Evolutionary conservation across 2,113 vertebrate genomes (phyloP).

Genomic region (Epinephelus moara): DNA sequence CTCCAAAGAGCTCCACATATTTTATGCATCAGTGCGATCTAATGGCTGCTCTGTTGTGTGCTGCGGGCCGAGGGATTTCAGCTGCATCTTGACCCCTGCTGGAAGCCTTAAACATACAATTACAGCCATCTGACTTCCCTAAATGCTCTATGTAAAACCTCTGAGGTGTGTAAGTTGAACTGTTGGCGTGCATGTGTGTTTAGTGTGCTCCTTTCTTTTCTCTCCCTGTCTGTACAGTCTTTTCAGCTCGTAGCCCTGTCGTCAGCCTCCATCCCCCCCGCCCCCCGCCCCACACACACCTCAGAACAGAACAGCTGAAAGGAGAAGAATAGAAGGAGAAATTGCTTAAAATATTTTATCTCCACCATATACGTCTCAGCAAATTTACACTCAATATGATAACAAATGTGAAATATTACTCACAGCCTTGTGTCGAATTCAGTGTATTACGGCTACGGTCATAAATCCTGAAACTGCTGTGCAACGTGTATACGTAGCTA

Average conservation of each 20-base stretch:
- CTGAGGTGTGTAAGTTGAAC: conserved; percentile 45
- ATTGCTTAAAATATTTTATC: conserved; percentile 83
- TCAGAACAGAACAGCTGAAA: conserved; percentile 46
- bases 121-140: conserved; percentile 51
- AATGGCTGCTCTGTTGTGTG: conserved; percentile 61
- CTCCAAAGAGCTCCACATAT: conserved; percentile 55
- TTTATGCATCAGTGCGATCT: conserved; percentile 64
- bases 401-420: conserved; percentile 87
- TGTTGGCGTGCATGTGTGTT: conserved; percentile 20
- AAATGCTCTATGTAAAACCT: conserved; percentile 63
- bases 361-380: conserved; percentile 76
- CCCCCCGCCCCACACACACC: not conserved
- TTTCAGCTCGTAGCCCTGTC: conserved; percentile 1
- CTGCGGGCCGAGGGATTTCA: conserved; percentile 58
- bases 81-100: conserved; percentile 42
- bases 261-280: conserved; percentile 4
- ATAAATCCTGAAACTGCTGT: conserved; percentile 83
- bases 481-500: conserved; percentile 71
- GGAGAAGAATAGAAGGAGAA: conserved; percentile 68
- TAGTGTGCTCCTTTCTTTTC: not conserved
- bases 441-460: conserved; percentile 74
- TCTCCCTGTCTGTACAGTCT: conserved; percentile 15
- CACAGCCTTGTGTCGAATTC: conserved; percentile 80
- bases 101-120: conserved; percentile 66
- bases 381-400: conserved; percentile 85